Evolutionary conservation across 2,113 vertebrate species (phyloP).

Genomic region (Pitta sordida): DNA sequence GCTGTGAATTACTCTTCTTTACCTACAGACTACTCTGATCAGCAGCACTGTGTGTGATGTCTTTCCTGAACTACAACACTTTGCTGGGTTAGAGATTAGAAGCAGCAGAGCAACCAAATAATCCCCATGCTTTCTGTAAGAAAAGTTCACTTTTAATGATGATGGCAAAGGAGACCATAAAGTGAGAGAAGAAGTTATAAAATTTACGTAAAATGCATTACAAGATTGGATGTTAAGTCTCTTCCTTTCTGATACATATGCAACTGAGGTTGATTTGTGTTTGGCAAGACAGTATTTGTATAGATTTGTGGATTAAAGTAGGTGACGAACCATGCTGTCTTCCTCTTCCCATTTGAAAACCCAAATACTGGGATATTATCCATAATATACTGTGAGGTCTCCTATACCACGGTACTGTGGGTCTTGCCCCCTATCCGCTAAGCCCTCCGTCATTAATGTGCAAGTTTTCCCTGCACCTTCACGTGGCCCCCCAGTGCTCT

Average conservation of each 20-base stretch:
- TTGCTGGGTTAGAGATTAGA: neutral
- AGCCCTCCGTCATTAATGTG: too few relatives aligned
- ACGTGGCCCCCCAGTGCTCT: too few relatives aligned
- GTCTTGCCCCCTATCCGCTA: too few relatives aligned
- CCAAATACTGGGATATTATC: neutral
- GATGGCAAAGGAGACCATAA: neutral
- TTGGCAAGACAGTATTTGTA: neutral
- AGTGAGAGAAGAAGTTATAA: neutral
- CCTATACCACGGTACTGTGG: too few relatives aligned
- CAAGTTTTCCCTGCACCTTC: too few relatives aligned
- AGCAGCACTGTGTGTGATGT: neutral
- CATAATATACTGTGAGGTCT: too few relatives aligned
- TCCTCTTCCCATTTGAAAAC: neutral
- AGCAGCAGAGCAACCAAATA: neutral
- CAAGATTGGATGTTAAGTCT: neutral
- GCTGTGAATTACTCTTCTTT: neutral
- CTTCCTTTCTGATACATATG: neutral
- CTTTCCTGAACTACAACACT: neutral
- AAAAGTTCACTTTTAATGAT: neutral
- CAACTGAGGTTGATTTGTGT: neutral
- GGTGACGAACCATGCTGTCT: neutral
- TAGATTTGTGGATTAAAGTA: neutral
- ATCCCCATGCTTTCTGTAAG: neutral
- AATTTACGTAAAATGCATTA: neutral
- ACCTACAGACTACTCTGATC: neutral